Conservation (phyloP, 2,888 invertebrate genomes). For the Petrolisthes cinctipes region DNA sequence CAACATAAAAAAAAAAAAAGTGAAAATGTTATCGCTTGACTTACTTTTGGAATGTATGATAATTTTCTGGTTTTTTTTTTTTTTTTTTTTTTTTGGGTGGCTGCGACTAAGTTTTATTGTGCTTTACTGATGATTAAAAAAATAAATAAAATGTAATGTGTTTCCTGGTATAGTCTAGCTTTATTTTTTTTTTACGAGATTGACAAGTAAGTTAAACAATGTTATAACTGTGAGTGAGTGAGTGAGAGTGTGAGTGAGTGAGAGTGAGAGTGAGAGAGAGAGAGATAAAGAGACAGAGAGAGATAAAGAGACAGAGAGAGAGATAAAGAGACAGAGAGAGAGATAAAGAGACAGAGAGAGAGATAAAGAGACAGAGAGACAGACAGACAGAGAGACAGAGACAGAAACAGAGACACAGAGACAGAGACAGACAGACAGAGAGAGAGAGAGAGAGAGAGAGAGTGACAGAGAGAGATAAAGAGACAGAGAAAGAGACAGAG, state of each 20-base stretch:
- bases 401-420: too few relatives aligned
- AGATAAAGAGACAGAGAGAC: background rate
- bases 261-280: background rate
- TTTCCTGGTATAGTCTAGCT: too few relatives aligned
- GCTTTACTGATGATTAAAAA: slow-evolving; percentile 5
- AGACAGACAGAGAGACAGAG: background rate
- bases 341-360: slow-evolving; percentile 1
- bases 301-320: background rate
- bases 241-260: background rate
- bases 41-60: too few relatives aligned
- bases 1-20: too few relatives aligned
- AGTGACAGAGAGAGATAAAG: background rate
- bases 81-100: too few relatives aligned
- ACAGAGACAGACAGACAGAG: background rate
- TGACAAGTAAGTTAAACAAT: too few relatives aligned
- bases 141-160: too few relatives aligned
- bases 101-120: slow-evolving; percentile 5
- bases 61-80: too few relatives aligned
- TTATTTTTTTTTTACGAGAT: too few relatives aligned
- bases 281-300: background rate
- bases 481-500: slow-evolving; percentile 19
- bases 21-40: too few relatives aligned
- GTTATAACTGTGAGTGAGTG: too few relatives aligned
- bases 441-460: background rate
- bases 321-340: background rate